These are phyloP conservation scores for Scytalopus superciliaris DNA, from an alignment of 2,113 vertebrate genomes.

Conservation along the genomic window DNA sequence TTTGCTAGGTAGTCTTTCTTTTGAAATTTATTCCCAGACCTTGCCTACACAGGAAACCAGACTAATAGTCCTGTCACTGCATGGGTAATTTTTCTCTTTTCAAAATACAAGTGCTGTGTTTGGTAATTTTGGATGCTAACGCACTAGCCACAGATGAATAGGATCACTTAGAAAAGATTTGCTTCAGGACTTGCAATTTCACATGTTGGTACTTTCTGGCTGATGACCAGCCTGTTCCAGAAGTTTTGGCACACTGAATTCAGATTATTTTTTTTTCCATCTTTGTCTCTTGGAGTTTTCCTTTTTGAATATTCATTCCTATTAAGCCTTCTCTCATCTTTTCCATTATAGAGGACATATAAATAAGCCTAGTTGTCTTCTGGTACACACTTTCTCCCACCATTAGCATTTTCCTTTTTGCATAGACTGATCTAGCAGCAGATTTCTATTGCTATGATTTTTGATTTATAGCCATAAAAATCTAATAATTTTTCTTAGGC, in stretches of 20 bases:
- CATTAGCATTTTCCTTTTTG: not conserved
- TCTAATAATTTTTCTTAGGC: not conserved
- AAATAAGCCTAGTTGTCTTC: not conserved
- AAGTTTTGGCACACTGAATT: not conserved
- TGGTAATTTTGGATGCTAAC: not conserved
- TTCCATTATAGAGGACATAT: not conserved
- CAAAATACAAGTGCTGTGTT: not conserved
- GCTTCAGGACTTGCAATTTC: not conserved
- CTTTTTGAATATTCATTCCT: not conserved
- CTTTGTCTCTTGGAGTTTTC: not conserved
- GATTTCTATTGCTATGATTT: not conserved
- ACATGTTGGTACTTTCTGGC: not conserved
- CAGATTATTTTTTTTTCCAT: not conserved
- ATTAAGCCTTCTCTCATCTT: not conserved
- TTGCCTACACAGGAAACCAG: not conserved
- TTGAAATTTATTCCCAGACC: not conserved
- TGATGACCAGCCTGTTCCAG: not conserved
- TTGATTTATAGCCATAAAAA: not conserved
- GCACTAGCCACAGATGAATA: not conserved
- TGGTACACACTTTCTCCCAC: not conserved
- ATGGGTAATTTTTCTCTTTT: not conserved
- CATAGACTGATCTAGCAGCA: not conserved
- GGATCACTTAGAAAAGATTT: not conserved
- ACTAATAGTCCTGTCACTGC: not conserved
- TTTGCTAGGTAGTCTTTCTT: not conserved